Base-by-base conservation (phyloP, 2,888 invertebrate species). In the Drosophila acutilabella region DNA sequence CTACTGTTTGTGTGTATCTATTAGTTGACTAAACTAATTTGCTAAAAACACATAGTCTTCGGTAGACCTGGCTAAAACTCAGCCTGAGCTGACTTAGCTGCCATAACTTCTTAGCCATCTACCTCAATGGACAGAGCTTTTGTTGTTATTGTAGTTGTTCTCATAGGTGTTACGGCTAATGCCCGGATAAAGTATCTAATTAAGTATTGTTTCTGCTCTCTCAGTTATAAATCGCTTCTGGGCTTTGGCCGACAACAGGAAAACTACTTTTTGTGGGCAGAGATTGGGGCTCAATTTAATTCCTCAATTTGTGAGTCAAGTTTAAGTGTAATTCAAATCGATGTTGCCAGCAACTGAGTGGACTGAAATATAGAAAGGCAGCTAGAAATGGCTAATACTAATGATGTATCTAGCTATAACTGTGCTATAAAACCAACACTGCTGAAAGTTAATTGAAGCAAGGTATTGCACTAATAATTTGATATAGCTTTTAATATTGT, bases 11-110 rank as follows among this genome's bases (percentile, higher is more conserved):
- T 64, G 71, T 64, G 57, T 73, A 77, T 81, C 82, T 85, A 77
- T 80, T 88, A 88, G 83, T 78, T 80, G 65, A 69, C 64, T 74
- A 76, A 86, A 65, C 75, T 84, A 84, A 85, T 84, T 84, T 86
- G 71, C 88, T 75, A 82, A 82, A 64, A 61, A 80, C 73, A 71
- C 44, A 57, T 56, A 54, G 58, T 38, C 57, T 60, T 50, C 57
- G n/a, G 40, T 50, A 62, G 62, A 53, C 20, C 58, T 42, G 50
- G 64, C 74, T 47, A 20, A 47, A 64, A 38, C 48, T 45, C 47
- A 38, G 54, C 23, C 45, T 44, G 16, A 70, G 52, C 62, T 72
- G 74, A 73, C 59, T 81, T 88, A 84, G 52, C 62, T 72, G 74
- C 74, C 59, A 85, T 88, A 84, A 85, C 72, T 83, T 83, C 66